phyloP scores from a whole-genome alignment of 2,888 invertebrate species.

The Clepsis dumicolana region DNA sequence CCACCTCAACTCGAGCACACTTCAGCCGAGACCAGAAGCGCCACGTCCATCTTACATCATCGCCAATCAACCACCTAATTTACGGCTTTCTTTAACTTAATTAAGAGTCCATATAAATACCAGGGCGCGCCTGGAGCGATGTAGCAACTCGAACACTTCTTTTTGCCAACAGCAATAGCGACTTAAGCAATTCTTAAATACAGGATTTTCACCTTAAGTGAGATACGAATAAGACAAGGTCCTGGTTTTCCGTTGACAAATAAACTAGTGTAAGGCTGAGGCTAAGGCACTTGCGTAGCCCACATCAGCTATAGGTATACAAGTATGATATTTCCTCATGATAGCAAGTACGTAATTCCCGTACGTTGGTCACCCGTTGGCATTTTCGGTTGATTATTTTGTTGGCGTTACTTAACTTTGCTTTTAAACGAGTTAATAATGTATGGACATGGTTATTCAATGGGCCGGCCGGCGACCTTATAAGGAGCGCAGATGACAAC shows the following conservation, averaged over 20 bases:
- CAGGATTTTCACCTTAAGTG: constrained; percentile 32
- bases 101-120: constrained; percentile 34
- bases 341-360: constrained; percentile 30
- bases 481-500: constrained; percentile 17
- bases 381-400: constrained; percentile 40
- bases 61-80: constrained; percentile 29
- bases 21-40: not conserved
- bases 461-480: constrained; percentile 5
- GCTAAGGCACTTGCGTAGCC: constrained; percentile 21
- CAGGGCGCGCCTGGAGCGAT: constrained; percentile 39
- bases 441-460: constrained; percentile 22
- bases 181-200: constrained; percentile 23
- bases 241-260: constrained; percentile 10
- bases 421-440: constrained; percentile 26
- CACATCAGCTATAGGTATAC: constrained; percentile 21
- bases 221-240: constrained; percentile 13
- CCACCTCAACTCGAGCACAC: constrained; percentile 13
- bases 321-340: constrained; percentile 35
- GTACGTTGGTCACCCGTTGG: constrained; percentile 18
- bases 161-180: constrained; percentile 23
- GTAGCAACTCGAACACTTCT: constrained; percentile 28
- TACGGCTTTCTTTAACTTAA: constrained; percentile 36
- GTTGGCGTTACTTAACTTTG: constrained; percentile 36
- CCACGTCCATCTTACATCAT: constrained; percentile 2
- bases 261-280: not conserved